These are phyloP conservation scores for Odontocerum albicorne DNA, from an alignment of 2,888 invertebrate genomes.

Conservation along the genomic window DNA sequence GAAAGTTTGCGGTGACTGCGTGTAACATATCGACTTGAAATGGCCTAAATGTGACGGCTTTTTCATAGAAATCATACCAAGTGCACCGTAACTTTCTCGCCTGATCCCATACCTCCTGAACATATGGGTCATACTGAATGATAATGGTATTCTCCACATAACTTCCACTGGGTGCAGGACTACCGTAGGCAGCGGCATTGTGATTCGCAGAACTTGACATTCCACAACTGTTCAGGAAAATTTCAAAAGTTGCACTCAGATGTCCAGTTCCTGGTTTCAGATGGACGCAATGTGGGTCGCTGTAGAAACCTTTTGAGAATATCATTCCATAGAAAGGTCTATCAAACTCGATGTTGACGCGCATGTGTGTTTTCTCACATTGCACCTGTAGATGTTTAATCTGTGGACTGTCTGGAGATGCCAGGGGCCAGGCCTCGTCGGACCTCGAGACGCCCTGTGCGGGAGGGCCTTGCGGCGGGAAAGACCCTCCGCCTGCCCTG, in stretches of 20 bases:
- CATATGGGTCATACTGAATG: constrained; percentile 92
- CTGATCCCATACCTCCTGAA: constrained; percentile 95
- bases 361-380: constrained; percentile 94
- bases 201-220: constrained; percentile 93
- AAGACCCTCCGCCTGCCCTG: constrained; percentile 71
- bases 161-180: constrained; percentile 88
- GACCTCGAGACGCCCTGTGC: constrained; percentile 56
- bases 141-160: constrained; percentile 95
- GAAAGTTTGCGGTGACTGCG: constrained; percentile 92
- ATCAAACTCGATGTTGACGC: constrained; percentile 93
- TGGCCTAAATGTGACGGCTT: constrained; percentile 91
- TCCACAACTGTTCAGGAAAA: constrained; percentile 90
- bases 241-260: constrained; percentile 89
- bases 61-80: constrained; percentile 96
- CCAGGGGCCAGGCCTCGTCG: constrained; percentile 88
- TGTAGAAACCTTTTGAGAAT: constrained; percentile 92
- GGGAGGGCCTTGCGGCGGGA: constrained; percentile 71
- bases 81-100: constrained; percentile 90
- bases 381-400: constrained; percentile 93
- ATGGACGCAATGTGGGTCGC: constrained; percentile 89
- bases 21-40: constrained; percentile 96
- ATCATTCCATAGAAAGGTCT: constrained; percentile 95
- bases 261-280: constrained; percentile 89
- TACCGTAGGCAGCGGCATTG: constrained; percentile 80
- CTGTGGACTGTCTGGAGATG: constrained; percentile 87